Evolutionary conservation across 2,113 vertebrate species (phyloP), one percentile per base, ranked within the genome.

Genomic region (Oreochromis tanganicae): DNA sequence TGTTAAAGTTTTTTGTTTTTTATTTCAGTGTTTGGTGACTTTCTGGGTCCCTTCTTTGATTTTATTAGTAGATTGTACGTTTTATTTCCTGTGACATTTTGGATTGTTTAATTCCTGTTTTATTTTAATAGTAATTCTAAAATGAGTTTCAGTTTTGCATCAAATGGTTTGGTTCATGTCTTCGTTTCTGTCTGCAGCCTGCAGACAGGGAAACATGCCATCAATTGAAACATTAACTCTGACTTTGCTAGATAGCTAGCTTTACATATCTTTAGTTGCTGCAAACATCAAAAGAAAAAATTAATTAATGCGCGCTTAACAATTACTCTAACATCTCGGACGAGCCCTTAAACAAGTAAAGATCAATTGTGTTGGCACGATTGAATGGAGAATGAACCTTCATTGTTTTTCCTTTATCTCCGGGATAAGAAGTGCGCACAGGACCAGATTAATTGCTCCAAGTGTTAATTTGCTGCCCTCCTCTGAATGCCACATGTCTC

Each of bases 401-500:
- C 38, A 66, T 86, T 80, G 90, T 86, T 86, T 86, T 78, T 48
- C 83, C 29, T 85, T 52, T 56, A 63, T 78, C 78, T 87, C 17
- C 4, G 0, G 13, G 81, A 41, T 88, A 29, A 81, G 87, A 59
- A 80, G 50, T 79, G 48, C 14, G n/a, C 80, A 90, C 56, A 29
- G 85, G 88, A 81, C 27, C 87, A 89, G 88, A 94, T 93, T 92
- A 95, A 96, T 95, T 91, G 91, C 88, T 90, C 80, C 16, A 12
- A 32, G 80, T 90, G 91, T 95, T 94, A 92, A 94, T 95, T 91
- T 90, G 87, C 85, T 9, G 87, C 84, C 86, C 27, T 32, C 80
- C 85, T 66, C 54, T 81, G 68, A 84, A 89, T 61, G 48, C 90
- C 82, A 81, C 83, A 54, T 73, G 87, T 95, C 92, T 92, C 82